phyloP scores from a whole-genome alignment of 64 coral and sea anemone genomes.

The Pachyseris speciosa region DNA sequence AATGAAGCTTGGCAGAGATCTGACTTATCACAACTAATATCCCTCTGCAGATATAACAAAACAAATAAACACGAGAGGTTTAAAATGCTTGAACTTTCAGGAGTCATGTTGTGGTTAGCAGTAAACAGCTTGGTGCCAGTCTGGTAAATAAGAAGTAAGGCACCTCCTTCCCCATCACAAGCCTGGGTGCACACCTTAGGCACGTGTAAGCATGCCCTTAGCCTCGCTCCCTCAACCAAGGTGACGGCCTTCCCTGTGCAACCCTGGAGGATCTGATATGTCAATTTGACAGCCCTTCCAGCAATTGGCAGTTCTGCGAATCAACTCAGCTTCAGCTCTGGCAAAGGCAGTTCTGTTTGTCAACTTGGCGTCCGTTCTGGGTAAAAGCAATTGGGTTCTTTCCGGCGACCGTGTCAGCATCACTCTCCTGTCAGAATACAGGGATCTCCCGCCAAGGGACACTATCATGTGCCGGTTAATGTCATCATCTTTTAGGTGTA shows the following conservation, averaged over 20 bases:
- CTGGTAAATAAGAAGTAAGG: too few relatives aligned
- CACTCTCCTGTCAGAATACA: neutral
- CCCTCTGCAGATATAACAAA: conserved; percentile 45
- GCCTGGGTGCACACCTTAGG: too few relatives aligned
- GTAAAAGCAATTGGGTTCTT: neutral
- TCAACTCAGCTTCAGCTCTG: neutral
- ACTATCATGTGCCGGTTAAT: neutral
- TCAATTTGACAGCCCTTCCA: neutral
- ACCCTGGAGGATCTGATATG: too few relatives aligned
- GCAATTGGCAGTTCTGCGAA: neutral
- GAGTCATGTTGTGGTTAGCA: too few relatives aligned
- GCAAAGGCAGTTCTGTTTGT: neutral
- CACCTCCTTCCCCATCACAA: too few relatives aligned
- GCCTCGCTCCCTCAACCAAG: too few relatives aligned
- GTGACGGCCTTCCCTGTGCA: too few relatives aligned
- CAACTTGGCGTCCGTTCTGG: neutral
- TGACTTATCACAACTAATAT: conserved; percentile 58
- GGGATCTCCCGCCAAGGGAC: neutral
- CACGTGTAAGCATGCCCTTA: too few relatives aligned
- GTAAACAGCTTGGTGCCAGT: too few relatives aligned
- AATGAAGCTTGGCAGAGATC: conserved; percentile 94
- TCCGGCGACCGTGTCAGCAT: neutral
- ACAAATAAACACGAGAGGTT: neutral
- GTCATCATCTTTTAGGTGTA: neutral
- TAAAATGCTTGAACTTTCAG: too few relatives aligned